phyloP scores from a whole-genome alignment of 2,113 vertebrate species.

The Oreamnos americanus region DNA sequence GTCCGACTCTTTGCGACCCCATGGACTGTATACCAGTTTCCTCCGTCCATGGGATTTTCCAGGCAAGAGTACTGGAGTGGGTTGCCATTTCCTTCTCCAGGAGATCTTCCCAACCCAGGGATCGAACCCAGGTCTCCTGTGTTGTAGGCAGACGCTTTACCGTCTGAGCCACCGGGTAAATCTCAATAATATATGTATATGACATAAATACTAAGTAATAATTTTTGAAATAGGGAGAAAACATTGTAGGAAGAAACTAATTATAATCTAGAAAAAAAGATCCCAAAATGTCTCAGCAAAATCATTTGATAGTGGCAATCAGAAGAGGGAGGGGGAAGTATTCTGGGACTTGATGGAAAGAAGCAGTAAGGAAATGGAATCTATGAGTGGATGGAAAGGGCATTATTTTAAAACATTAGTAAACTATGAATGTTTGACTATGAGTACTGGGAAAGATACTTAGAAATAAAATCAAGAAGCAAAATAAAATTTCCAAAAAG shows the following conservation, averaged over 20 bases:
- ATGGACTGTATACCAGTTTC: too few relatives aligned
- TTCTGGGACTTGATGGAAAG: neutral
- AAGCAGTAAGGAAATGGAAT: neutral
- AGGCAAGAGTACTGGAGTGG: too few relatives aligned
- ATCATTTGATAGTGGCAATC: neutral
- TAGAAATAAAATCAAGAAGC: neutral
- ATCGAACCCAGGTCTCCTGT: too few relatives aligned
- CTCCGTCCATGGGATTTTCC: too few relatives aligned
- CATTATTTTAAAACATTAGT: neutral
- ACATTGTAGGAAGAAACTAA: neutral
- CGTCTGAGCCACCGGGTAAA: too few relatives aligned
- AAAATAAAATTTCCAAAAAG: neutral
- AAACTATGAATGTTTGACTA: neutral
- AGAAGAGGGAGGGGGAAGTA: neutral
- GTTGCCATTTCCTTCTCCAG: too few relatives aligned
- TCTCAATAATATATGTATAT: neutral
- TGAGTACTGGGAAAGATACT: neutral
- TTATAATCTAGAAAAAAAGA: neutral
- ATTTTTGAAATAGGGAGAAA: neutral
- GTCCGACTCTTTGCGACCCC: too few relatives aligned
- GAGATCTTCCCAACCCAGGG: too few relatives aligned
- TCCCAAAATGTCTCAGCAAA: neutral
- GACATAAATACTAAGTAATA: neutral
- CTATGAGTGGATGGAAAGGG: rapidly evolving
- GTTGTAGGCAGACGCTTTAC: too few relatives aligned